Evolutionary conservation across 2,797 vertebrate species (phyloP).

Genomic region (Oreochromis mossambicus): DNA sequence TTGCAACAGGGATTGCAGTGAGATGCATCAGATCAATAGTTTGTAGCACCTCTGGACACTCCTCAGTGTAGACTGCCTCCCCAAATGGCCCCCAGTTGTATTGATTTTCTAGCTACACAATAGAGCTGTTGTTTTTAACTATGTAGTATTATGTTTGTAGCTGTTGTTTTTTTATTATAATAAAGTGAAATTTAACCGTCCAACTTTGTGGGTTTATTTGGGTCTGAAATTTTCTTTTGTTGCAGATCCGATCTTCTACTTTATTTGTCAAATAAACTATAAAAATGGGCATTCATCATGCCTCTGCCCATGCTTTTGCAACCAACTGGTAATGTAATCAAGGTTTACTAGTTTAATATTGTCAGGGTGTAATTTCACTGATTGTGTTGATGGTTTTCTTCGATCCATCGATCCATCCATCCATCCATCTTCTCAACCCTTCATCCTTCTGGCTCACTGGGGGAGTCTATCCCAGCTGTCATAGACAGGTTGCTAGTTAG

Average conservation of each 20-base stretch:
- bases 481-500: background rate
- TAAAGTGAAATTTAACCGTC: background rate
- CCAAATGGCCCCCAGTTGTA: background rate
- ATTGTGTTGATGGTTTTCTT: background rate
- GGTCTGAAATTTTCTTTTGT: background rate
- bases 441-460: accelerated
- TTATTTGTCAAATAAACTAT: background rate
- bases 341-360: background rate
- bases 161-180: background rate
- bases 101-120: background rate
- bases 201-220: background rate
- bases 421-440: background rate
- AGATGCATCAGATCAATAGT: background rate
- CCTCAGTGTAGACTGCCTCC: background rate
- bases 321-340: background rate
- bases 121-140: background rate
- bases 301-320: background rate
- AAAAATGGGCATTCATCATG: background rate
- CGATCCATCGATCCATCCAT: background rate
- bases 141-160: background rate
- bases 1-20: background rate
- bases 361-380: background rate
- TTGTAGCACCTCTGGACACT: background rate
- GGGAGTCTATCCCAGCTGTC: background rate
- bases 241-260: background rate